These are phyloP conservation scores for Lordiphosa clarofinis DNA, from an alignment of 1,140 invertebrate species.

Conservation along the genomic window DNA sequence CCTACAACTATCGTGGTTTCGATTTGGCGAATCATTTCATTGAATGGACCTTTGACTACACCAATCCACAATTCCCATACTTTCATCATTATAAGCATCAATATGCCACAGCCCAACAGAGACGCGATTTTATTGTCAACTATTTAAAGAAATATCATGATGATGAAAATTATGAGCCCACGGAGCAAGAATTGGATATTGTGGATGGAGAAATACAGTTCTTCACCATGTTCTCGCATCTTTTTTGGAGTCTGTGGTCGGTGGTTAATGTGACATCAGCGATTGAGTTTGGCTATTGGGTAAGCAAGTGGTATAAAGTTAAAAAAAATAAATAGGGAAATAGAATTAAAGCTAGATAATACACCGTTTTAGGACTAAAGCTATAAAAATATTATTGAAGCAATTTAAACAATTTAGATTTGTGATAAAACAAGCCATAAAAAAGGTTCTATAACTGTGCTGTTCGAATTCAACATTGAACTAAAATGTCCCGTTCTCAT, in stretches of 20 bases:
- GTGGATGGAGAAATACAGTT: slow-evolving; percentile 86
- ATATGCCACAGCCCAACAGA: slow-evolving; percentile 89
- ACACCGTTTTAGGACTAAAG: too few species aligned
- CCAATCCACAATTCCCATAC: slow-evolving; percentile 87
- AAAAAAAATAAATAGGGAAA: too few species aligned
- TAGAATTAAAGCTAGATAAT: too few species aligned
- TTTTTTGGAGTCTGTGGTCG: slow-evolving; percentile 96
- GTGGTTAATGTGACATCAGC: slow-evolving; percentile 92
- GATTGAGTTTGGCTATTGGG: slow-evolving; percentile 97
- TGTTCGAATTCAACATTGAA: too few species aligned
- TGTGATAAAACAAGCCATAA: too few species aligned
- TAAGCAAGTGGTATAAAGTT: slow-evolving; percentile 80
- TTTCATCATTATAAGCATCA: slow-evolving; percentile 85
- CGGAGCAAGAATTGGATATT: slow-evolving; percentile 45
- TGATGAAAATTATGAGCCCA: slow-evolving; percentile 54
- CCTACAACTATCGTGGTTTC: slow-evolving; percentile 95
- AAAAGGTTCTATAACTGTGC: too few species aligned
- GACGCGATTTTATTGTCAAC: slow-evolving; percentile 79
- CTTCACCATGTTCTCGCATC: slow-evolving; percentile 93
- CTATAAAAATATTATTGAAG: too few species aligned
- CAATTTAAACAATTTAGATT: too few species aligned
- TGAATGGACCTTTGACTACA: slow-evolving; percentile 97
- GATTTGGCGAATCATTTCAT: slow-evolving; percentile 98
- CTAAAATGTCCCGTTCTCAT: too few species aligned
- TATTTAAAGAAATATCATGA: slow-evolving; percentile 65